Percentiles rank a stretch among this genome's conserved stretches.
phyloP scores from a whole-genome alignment of 2,888 invertebrate genomes.

The Parnassius mnemosyne region DNA sequence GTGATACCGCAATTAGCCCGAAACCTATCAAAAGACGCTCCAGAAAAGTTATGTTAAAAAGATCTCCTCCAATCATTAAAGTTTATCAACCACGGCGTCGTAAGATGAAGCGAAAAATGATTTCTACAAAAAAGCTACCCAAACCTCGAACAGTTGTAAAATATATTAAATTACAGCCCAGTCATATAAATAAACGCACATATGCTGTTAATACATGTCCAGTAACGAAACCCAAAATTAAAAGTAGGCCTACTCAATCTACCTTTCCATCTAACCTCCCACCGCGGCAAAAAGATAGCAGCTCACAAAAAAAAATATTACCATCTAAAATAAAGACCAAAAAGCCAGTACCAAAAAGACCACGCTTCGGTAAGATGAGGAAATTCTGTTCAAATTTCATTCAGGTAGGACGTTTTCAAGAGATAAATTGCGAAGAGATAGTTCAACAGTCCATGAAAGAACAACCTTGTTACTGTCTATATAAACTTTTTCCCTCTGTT shows the following conservation, averaged over 20 bases:
- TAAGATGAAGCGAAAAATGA: not conserved
- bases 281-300: not conserved
- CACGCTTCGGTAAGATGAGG: not conserved
- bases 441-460: not conserved
- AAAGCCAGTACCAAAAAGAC: not conserved
- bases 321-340: not conserved
- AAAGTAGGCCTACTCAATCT: not conserved
- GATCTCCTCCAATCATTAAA: not conserved
- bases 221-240: not conserved
- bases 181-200: not conserved
- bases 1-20: not conserved
- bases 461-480: conserved; percentile 35
- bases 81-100: not conserved
- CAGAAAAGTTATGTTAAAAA: conserved; percentile 1
- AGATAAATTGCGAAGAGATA: conserved; percentile 7
- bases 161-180: not conserved
- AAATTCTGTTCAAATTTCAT: not conserved
- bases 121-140: too few relatives aligned
- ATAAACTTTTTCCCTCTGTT: conserved; percentile 34
- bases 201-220: not conserved
- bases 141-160: not conserved
- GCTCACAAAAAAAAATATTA: not conserved
- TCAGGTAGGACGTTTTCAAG: not conserved
- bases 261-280: not conserved
- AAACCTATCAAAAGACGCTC: not conserved